Evolutionary conservation across 2,888 invertebrate genomes (phyloP).

Genomic region (Calliscelio sp.): DNA sequence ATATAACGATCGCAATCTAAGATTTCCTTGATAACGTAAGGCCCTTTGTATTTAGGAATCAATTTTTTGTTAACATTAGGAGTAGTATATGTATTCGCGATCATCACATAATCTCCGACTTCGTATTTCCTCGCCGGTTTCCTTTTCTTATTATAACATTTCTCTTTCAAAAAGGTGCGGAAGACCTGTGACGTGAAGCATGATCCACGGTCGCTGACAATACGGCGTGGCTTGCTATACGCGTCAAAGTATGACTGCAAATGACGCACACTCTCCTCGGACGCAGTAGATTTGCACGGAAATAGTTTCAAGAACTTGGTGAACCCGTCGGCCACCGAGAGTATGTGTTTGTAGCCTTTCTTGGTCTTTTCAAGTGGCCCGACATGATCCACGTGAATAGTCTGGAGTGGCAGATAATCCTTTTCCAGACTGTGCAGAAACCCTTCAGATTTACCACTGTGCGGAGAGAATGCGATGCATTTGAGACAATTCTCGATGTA

Average conservation of each 20-base stretch:
- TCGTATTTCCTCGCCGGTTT: neutral
- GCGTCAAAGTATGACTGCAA: slow-evolving; percentile 66
- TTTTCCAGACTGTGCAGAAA: too few relatives aligned
- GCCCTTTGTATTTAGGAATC: slow-evolving; percentile 71
- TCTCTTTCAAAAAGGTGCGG: neutral
- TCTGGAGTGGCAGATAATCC: too few relatives aligned
- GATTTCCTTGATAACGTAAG: slow-evolving; percentile 64
- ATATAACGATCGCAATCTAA: slow-evolving; percentile 71
- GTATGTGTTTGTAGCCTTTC: neutral
- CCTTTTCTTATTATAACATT: slow-evolving; percentile 1
- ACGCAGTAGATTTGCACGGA: slow-evolving; percentile 69
- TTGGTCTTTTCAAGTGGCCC: slow-evolving; percentile 20
- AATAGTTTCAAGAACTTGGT: slow-evolving; percentile 73
- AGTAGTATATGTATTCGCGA: neutral
- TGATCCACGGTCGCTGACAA: slow-evolving; percentile 78
- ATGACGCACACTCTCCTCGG: slow-evolving; percentile 71
- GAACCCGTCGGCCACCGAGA: neutral
- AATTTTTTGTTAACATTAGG: slow-evolving; percentile 34
- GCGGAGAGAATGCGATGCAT: too few relatives aligned
- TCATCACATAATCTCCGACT: neutral
- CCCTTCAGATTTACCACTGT: too few relatives aligned
- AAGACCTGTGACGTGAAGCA: slow-evolving; percentile 77
- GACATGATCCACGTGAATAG: slow-evolving; percentile 73
- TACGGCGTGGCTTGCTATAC: slow-evolving; percentile 73
- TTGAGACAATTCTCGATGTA: too few relatives aligned